Base-by-base conservation (phyloP, 2,113 vertebrate species). In the Prionailurus viverrinus region DNA sequence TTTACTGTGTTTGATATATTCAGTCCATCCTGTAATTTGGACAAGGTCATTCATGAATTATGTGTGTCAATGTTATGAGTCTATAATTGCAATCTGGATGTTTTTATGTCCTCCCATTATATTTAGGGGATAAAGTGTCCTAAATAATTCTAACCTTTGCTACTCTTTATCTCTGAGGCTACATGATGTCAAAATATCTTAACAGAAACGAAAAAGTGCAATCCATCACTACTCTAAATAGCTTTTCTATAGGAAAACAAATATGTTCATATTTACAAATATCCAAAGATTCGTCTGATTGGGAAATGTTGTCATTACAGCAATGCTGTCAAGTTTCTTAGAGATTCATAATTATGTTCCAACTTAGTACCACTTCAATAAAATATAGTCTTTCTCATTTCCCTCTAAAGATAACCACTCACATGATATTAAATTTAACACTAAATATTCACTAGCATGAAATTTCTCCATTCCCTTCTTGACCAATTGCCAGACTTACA, bases 81-180 rank as follows among this genome's bases (percentile, higher is more conserved):
- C 90, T 97, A 6, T 96, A 94, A 96, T 86, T 97, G 79, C 25
- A 87, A 85, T 95, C 27, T 78, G 71, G n/a, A 83, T 97, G 76
- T 78, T 96, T 96, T 83, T 92, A 71, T 87, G 66, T 92, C 33
- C 58, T 94, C 48, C 92, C 76, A 45, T 93, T 96, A 95, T 87
- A 88, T 96, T 84, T 94, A 89, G 25, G 31, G 63, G 25, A 39
- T 53, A 74, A 92, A 95, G 21, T 79, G 39, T 13, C 91, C 95
- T 96, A 96, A 88, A 68, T 94, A 93, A 85, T 95, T 82, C 92
- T 96, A 97, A 98, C 71, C 88, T 97, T 97, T 97, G 94, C 71
- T 91, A 86, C 93, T 93, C 15, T 81, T 96, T 97, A 96, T 94
- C 41, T 94, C 83, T 65, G 25, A 96, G 71, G 19, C 58, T 79